A percentile compares a stretch with the other conserved stretches of the same genome.
Conservation (phyloP, 2,888 invertebrate genomes). For the Endotricha flammealis region DNA sequence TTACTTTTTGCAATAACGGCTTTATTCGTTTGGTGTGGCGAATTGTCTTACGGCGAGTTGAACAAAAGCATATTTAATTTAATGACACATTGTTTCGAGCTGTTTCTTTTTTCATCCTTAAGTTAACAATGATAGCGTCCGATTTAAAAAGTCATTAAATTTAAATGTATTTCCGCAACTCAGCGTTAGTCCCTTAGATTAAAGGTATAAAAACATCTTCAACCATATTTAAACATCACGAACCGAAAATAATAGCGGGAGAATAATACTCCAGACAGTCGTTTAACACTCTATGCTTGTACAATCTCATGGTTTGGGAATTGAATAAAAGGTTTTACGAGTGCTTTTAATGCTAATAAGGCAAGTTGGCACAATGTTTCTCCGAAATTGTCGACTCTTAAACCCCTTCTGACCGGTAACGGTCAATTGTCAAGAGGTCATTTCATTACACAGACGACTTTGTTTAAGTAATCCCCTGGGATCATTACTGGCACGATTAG, state of each 20-base stretch:
- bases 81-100: too few species aligned
- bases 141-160: too few species aligned
- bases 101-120: too few species aligned
- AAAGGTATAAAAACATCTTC: too few species aligned
- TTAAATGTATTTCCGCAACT: too few species aligned
- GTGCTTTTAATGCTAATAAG: conserved; percentile 8
- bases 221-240: too few species aligned
- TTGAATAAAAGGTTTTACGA: conserved; percentile 7
- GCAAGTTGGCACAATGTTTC: conserved; percentile 4
- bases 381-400: conserved; percentile 2
- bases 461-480: background rate
- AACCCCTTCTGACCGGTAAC: conserved; percentile 4
- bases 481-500: conserved; percentile 5
- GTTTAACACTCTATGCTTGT: conserved; percentile 3
- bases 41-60: too few species aligned
- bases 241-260: conserved; percentile 3
- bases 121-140: too few species aligned
- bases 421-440: conserved; percentile 5
- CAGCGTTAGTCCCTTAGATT: too few species aligned
- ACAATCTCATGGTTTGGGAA: conserved; percentile 5
- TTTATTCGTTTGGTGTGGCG: too few species aligned
- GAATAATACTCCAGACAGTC: conserved; percentile 1
- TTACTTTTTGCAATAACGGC: too few species aligned
- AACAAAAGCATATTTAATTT: too few species aligned
- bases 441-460: conserved; percentile 8